Percentiles rank a stretch among this genome's conserved stretches.
Evolutionary conservation across 2,113 vertebrate genomes (phyloP).

Genomic region (Apus apus): DNA sequence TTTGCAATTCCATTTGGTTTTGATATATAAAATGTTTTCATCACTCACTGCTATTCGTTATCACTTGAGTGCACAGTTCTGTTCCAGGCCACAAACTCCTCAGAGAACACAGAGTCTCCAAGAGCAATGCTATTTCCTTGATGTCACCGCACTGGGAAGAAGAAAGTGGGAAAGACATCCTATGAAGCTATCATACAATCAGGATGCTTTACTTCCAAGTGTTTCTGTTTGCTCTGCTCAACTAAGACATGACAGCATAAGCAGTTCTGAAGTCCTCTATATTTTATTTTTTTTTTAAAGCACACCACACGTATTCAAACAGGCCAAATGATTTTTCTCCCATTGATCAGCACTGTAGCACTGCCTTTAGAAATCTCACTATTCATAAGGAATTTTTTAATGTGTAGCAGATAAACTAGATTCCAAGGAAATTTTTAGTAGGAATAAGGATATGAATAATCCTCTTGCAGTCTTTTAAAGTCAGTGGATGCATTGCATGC

Average conservation of each 20-base stretch:
- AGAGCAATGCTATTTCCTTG: conserved; percentile 21
- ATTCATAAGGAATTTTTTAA: neutral
- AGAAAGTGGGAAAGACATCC: neutral
- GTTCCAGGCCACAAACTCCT: conserved; percentile 1
- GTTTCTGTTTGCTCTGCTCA: neutral
- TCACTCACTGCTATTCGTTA: neutral
- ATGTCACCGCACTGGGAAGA: neutral
- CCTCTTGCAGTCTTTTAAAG: neutral
- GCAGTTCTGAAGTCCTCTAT: neutral
- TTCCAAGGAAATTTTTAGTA: neutral
- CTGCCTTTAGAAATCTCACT: neutral
- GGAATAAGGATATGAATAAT: neutral
- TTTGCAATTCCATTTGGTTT: neutral
- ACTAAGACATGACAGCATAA: accelerated
- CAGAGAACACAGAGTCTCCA: neutral
- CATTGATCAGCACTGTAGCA: neutral
- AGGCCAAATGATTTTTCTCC: neutral
- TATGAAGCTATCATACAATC: neutral
- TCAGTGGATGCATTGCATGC: neutral
- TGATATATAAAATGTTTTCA: conserved; percentile 32
- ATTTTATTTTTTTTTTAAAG: neutral
- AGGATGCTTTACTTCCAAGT: neutral
- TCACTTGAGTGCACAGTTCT: neutral
- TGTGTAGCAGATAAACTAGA: neutral
- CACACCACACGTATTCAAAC: neutral